Conservation (phyloP, 2,113 vertebrate species). For the Carettochelys insculpta region DNA sequence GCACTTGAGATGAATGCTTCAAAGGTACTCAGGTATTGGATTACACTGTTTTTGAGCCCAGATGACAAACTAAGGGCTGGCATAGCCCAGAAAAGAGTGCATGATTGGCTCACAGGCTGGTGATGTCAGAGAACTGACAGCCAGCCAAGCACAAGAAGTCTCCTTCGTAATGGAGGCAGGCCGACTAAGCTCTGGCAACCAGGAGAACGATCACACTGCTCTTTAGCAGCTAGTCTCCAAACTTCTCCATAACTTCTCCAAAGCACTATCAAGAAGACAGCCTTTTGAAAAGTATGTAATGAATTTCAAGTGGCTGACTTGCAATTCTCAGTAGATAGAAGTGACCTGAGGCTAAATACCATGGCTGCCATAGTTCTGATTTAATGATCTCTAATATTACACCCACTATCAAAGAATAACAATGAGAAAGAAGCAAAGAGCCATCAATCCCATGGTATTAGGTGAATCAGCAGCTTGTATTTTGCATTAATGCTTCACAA, state of each 20-base stretch:
- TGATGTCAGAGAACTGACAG: not conserved
- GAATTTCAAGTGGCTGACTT: not conserved
- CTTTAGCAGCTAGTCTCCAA: not conserved
- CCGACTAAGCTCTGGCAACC: not conserved
- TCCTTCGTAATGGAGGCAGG: not conserved
- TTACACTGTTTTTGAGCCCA: not conserved
- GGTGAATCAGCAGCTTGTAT: not conserved
- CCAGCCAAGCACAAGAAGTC: not conserved
- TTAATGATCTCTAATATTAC: slow-evolving; percentile 1
- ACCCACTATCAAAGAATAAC: not conserved
- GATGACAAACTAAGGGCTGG: not conserved
- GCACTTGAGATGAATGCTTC: not conserved
- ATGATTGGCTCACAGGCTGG: not conserved
- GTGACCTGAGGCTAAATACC: not conserved
- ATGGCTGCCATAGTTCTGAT: not conserved
- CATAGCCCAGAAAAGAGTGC: not conserved
- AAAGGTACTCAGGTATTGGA: not conserved
- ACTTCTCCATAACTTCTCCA: not conserved
- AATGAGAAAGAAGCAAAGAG: not conserved
- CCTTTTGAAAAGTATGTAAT: not conserved
- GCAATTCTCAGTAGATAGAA: not conserved
- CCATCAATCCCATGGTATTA: not conserved
- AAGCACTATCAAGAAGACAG: not conserved
- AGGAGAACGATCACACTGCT: not conserved
- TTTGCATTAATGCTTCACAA: not conserved